Conservation (phyloP, 1,140 invertebrate species). For the Eumeta japonica region DNA sequence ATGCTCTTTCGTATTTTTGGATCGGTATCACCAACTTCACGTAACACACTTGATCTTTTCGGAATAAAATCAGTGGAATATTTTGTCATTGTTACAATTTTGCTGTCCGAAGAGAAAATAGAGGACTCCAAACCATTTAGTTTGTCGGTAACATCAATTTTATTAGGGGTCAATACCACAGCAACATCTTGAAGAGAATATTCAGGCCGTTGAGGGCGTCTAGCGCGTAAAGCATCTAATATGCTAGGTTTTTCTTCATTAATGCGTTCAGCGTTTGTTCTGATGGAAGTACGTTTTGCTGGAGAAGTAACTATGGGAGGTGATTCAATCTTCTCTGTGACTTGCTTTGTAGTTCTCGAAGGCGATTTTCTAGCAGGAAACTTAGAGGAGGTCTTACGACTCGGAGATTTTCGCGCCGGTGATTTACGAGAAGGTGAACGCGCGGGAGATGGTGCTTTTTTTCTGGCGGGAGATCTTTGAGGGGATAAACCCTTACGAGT, state of each 20-base stretch:
- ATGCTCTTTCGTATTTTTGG: conserved; percentile 33
- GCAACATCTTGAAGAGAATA: conserved; percentile 35
- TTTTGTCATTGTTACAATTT: no score
- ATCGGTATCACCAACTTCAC: conserved; percentile 26
- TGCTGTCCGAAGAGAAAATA: no score
- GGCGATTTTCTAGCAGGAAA: conserved; percentile 36
- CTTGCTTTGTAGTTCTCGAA: conserved; percentile 34
- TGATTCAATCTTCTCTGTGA: conserved; percentile 12
- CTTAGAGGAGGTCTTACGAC: conserved; percentile 25
- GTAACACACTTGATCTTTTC: conserved; percentile 34
- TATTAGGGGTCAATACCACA: conserved; percentile 12
- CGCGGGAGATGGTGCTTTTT: conserved; percentile 22
- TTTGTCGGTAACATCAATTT: conserved; percentile 19
- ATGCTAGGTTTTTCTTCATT: conserved; percentile 25
- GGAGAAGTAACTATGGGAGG: no score
- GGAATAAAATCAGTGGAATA: no score
- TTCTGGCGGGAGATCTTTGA: conserved; percentile 31
- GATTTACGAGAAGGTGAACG: conserved; percentile 26
- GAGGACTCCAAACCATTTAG: conserved; percentile 29
- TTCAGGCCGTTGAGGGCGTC: conserved; percentile 32
- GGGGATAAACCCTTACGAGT: conserved; percentile 40
- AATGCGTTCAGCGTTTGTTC: conserved; percentile 23
- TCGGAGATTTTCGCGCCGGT: conserved; percentile 32
- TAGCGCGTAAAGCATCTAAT: conserved; percentile 23
- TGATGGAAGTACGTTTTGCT: conserved; percentile 28